These are phyloP conservation scores for Rana temporaria DNA, from an alignment of 2,113 vertebrate genomes.

Conservation along the genomic window DNA sequence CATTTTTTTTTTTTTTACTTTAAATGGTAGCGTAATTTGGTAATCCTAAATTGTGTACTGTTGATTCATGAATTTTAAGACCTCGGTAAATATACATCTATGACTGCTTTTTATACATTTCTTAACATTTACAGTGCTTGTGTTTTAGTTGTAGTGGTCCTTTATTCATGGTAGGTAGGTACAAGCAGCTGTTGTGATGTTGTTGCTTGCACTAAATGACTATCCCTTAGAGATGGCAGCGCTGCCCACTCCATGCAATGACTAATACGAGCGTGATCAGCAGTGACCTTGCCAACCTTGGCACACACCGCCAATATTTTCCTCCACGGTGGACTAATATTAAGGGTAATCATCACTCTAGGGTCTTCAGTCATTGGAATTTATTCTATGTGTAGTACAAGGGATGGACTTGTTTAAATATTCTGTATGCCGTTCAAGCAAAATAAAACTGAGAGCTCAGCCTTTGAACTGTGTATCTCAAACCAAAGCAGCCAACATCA, in stretches of 20 bases:
- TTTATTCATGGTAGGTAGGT: slow-evolving; percentile 34
- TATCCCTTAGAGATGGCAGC: slow-evolving; percentile 28
- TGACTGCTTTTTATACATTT: no score
- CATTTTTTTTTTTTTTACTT: no score
- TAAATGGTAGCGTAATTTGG: no score
- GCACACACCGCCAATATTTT: slow-evolving; percentile 8
- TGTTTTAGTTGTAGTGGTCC: neutral
- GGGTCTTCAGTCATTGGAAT: slow-evolving; percentile 40
- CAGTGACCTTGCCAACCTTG: slow-evolving; percentile 29
- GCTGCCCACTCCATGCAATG: slow-evolving; percentile 31
- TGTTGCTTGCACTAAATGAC: slow-evolving; percentile 17
- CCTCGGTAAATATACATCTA: no score
- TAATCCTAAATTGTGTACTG: no score
- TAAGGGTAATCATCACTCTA: slow-evolving; percentile 19
- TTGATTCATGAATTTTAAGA: no score
- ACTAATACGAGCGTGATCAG: slow-evolving; percentile 28
- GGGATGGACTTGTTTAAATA: slow-evolving; percentile 25
- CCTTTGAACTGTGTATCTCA: slow-evolving; percentile 39
- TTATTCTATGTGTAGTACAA: slow-evolving; percentile 26
- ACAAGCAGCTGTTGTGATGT: slow-evolving; percentile 20
- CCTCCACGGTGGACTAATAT: slow-evolving; percentile 29
- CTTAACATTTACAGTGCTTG: no score
- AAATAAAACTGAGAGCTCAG: slow-evolving; percentile 19
- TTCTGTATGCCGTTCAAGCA: slow-evolving; percentile 39
- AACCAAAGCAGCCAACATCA: neutral